Conservation (phyloP, 1,140 invertebrate species). For the Eumeta japonica region DNA sequence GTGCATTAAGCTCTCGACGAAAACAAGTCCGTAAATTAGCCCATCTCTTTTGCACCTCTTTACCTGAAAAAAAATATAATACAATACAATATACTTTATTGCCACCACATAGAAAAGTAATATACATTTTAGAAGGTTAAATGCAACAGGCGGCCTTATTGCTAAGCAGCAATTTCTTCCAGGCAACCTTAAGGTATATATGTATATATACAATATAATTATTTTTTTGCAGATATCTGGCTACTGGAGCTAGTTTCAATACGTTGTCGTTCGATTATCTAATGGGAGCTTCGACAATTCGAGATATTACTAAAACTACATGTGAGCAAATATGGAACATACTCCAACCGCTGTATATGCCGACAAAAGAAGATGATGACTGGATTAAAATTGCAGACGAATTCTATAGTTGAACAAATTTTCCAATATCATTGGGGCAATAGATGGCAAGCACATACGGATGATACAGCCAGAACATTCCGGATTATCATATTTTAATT, state of each 20-base stretch:
- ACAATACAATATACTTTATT: too few species aligned
- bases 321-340: slow-evolving; percentile 14
- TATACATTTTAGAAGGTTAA: too few species aligned
- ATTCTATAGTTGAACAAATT: slow-evolving; percentile 35
- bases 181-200: neutral
- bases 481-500: slow-evolving; percentile 49
- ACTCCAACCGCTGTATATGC: slow-evolving; percentile 11
- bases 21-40: too few species aligned
- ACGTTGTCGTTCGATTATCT: slow-evolving; percentile 10
- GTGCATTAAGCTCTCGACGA: too few species aligned
- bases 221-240: slow-evolving; percentile 17
- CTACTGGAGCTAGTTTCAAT: slow-evolving; percentile 10
- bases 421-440: slow-evolving; percentile 48
- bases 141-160: too few species aligned
- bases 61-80: slow-evolving; percentile 11
- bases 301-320: slow-evolving; percentile 10
- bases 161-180: too few species aligned
- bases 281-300: slow-evolving; percentile 11
- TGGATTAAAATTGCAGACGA: slow-evolving; percentile 14
- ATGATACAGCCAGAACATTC: slow-evolving; percentile 23
- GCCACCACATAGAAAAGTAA: too few species aligned
- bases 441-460: slow-evolving; percentile 50
- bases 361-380: slow-evolving; percentile 8
- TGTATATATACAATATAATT: slow-evolving; percentile 8
- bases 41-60: too few species aligned